Evolutionary conservation across 2,797 vertebrate genomes (phyloP).

Genomic region (Eulemur rubriventer): DNA sequence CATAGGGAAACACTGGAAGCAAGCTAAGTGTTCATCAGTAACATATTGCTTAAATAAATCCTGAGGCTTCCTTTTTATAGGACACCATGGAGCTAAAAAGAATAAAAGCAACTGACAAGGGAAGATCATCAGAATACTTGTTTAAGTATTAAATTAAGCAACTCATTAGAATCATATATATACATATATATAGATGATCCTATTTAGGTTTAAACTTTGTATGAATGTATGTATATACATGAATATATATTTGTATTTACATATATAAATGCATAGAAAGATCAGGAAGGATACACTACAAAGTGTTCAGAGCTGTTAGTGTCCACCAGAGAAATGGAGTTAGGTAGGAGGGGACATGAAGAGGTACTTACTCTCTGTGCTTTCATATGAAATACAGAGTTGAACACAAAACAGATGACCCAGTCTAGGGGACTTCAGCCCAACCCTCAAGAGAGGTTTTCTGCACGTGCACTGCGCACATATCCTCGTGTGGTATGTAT

Average conservation of each 20-base stretch:
- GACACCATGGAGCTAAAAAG: neutral
- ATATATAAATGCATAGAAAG: neutral
- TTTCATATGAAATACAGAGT: neutral
- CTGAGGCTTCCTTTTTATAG: neutral
- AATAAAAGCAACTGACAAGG: neutral
- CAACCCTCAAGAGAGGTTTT: neutral
- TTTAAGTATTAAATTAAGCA: slow-evolving; percentile 23
- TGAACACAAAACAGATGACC: neutral
- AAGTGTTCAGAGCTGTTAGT: neutral
- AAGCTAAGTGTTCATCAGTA: neutral
- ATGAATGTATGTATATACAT: neutral
- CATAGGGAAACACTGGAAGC: neutral
- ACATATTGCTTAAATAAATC: neutral
- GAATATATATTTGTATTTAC: neutral
- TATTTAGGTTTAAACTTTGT: slow-evolving; percentile 16
- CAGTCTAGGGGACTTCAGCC: neutral
- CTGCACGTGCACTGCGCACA: neutral
- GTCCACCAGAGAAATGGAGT: neutral
- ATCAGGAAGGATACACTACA: neutral
- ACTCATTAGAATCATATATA: neutral
- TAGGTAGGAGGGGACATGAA: neutral
- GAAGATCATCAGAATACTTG: neutral
- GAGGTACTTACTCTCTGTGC: neutral
- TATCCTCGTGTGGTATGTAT: neutral
- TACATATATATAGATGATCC: neutral